Percentiles rank a stretch among this genome's conserved stretches.
phyloP scores from a whole-genome alignment of 2,797 vertebrate species.

The Etheostoma perlongum region DNA sequence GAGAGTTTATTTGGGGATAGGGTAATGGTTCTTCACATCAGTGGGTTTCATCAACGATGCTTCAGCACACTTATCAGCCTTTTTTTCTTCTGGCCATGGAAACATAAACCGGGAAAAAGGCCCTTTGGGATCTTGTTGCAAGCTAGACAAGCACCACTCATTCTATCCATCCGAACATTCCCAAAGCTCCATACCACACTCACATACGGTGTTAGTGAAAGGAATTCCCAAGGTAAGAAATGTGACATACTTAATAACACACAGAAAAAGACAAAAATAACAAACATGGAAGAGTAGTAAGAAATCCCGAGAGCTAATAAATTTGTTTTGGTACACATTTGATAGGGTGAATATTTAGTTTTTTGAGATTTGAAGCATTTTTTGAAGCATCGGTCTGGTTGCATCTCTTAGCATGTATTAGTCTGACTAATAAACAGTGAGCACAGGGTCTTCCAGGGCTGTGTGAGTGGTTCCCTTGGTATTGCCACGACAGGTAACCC shows the following conservation, averaged over 20 bases:
- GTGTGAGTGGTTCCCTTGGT: constrained; percentile 55
- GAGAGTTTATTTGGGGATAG: not conserved
- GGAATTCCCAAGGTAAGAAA: not conserved
- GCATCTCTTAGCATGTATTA: not conserved
- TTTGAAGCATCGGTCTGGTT: not conserved
- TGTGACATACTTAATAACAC: not conserved
- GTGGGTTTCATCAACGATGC: not conserved
- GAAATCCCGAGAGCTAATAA: not conserved
- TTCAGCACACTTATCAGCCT: constrained; percentile 6
- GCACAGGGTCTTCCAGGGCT: not conserved
- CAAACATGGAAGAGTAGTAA: not conserved
- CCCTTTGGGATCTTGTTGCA: constrained; percentile 15
- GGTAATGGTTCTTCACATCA: constrained; percentile 4
- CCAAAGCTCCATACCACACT: constrained; percentile 6
- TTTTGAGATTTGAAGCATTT: not conserved
- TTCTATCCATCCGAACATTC: constrained; percentile 24
- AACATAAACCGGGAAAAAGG: constrained; percentile 13
- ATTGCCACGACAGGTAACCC: constrained; percentile 60
- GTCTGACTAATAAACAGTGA: constrained; percentile 6
- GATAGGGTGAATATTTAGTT: too few species aligned
- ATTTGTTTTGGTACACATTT: not conserved
- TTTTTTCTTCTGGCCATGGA: not conserved
- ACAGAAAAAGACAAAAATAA: not conserved
- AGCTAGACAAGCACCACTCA: constrained; percentile 10
- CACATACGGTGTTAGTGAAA: constrained; percentile 15